Base-by-base conservation (phyloP, 1,140 invertebrate genomes). In the Periplaneta americana region DNA sequence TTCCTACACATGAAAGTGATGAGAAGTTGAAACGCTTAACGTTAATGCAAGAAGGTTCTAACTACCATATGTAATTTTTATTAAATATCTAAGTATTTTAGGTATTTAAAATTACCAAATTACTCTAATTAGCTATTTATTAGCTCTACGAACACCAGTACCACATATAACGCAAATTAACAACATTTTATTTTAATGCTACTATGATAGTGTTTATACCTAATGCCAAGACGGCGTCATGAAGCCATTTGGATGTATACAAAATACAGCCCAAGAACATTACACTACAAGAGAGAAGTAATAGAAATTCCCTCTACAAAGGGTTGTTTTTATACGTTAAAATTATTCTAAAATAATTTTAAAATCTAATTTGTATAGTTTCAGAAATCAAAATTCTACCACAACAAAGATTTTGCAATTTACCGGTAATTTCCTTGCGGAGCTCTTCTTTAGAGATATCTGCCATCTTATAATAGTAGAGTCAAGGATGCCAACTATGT, bases 361-460 rank as follows among this genome's bases (percentile, higher is more conserved):
- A 8, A 75, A 80, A 76, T 74, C 36, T 31, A 18, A 79, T 77
- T 74, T 75, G 22, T 35, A 35, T 39, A 80, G 37, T 80, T 75
- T 75, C 34, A 48, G 33, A 8, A 18, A 35, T 74, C 66, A 74
- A 36, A 28, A 35, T 31, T 34, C 10, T 33, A 36, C 36, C 39
- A 84, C 85, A 85, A 85, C 85, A 87, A 86, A 85, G 86, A 87
- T 87, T 87, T 84, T 33, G 18, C 6, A 35, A 90, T 89, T 92
- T 91, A 94, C 93, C 92, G 89, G 90, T 90, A 85, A 94, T 93
- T 88, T 93, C 92, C 87, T 92, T 92, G 86, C 92, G 90, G 84
- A 94, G 89, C 84, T 93, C 91, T 88, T 93, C 92, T 86, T 93
- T 92, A 83, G 89, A 91, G 84, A 93, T 92, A 87, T 93, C 91